phyloP scores from a whole-genome alignment of 2,888 invertebrate species.

The Polyommatus iphigenia region DNA sequence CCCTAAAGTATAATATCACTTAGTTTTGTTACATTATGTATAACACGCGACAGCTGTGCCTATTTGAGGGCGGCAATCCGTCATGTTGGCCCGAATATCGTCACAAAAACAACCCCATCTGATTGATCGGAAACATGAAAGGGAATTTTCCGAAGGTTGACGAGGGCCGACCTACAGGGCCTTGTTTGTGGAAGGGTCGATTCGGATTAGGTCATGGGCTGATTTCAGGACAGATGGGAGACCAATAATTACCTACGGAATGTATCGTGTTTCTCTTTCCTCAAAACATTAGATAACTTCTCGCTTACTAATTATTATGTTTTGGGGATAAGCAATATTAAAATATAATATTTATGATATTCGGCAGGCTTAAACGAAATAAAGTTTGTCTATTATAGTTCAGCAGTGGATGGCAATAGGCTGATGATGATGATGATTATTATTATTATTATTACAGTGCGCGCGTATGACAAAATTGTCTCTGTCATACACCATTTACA shows the following conservation, averaged over 20 bases:
- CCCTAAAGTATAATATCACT: too few species aligned
- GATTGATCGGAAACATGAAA: conserved; percentile 13
- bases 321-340: too few species aligned
- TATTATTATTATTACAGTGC: too few species aligned
- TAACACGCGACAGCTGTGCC: neutral
- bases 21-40: neutral
- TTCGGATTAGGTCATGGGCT: conserved; percentile 6
- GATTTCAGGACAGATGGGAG: neutral
- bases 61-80: neutral
- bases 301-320: neutral
- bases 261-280: neutral
- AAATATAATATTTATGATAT: too few species aligned
- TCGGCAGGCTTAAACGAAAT: neutral
- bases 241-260: neutral
- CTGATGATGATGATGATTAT: too few species aligned
- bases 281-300: neutral
- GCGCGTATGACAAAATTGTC: too few species aligned
- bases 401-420: too few species aligned
- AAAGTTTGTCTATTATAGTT: neutral
- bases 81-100: conserved; percentile 16
- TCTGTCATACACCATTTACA: too few species aligned
- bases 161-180: neutral
- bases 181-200: conserved; percentile 19
- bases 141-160: conserved; percentile 20
- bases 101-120: neutral